Evolutionary conservation across 1,140 invertebrate species (phyloP).

Genomic region (Melipona quadrifasciata): DNA sequence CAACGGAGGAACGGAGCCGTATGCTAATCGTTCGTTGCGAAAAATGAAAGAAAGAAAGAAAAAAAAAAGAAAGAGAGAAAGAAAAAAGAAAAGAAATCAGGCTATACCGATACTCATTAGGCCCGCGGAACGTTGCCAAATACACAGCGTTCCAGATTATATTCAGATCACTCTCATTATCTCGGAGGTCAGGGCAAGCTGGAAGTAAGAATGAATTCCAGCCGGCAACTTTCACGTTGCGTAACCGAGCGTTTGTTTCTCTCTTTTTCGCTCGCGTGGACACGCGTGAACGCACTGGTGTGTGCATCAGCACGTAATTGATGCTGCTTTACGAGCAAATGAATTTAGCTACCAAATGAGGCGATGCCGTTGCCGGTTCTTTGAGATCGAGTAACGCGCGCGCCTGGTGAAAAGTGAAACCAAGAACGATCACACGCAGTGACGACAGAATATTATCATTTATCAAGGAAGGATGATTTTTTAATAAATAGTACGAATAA

Average conservation of each 20-base stretch:
- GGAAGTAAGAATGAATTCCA: constrained; percentile 72
- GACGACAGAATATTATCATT: too few species aligned
- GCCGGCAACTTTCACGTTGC: constrained; percentile 62
- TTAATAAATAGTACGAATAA: neutral
- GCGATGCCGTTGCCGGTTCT: neutral
- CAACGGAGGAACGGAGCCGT: constrained; percentile 11
- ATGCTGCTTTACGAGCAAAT: constrained; percentile 7
- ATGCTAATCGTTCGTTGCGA: constrained; percentile 50
- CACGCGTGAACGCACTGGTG: neutral
- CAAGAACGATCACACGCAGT: neutral
- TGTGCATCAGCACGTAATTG: constrained; percentile 8
- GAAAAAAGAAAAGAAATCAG: constrained; percentile 16
- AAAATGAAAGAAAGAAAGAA: constrained; percentile 9
- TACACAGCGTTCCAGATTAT: constrained; percentile 54
- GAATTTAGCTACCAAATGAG: constrained; percentile 12
- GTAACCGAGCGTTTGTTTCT: constrained; percentile 35
- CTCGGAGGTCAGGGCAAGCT: constrained; percentile 68
- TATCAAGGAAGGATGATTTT: too few species aligned
- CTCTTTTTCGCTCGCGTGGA: neutral
- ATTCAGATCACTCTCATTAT: constrained; percentile 66
- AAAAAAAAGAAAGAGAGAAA: too few species aligned
- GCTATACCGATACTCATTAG: constrained; percentile 42
- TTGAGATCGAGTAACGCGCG: too few species aligned
- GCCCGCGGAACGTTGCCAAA: constrained; percentile 61
- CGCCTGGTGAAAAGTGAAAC: neutral